Base-by-base conservation (phyloP, 1,140 invertebrate genomes). In the Probaryconus sp. region DNA sequence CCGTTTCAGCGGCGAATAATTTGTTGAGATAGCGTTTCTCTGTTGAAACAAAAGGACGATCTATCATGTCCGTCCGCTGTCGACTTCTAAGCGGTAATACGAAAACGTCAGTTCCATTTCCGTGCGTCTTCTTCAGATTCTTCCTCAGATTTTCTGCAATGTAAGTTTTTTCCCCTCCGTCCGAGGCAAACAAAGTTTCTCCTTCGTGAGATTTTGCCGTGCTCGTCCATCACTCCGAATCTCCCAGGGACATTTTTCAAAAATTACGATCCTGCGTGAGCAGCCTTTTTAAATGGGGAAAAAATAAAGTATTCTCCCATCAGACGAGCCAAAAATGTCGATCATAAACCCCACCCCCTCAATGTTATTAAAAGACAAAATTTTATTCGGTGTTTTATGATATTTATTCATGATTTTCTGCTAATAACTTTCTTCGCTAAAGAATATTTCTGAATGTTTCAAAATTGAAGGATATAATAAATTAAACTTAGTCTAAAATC, bases 51-150 rank as follows among this genome's bases (percentile, higher is more conserved):
- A 61, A 61, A 70, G 67, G 48, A 40, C 55, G 67, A 70, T 70
- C 55, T 48, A 70, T 70, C 67, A 70, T 70, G 67, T 45, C 56
- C 45, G 64, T 58, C 37, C n/a, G n/a, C n/a, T n/a, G n/a, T n/a
- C n/a, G 64, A 68, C 53, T 68, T 11, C 51, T 33, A 21, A 40
- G 7, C 48, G 47, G 47, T 48, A 53, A 70, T 61, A 63, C 56
- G 48, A 61, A 63, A 56, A 70, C 35, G 56, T 55, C 67, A 70
- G 67, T 70, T 70, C 42, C 67, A 70, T 61, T 70, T 70, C 67
- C 67, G 45, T 70, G 67, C 47, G 33, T 60, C 65, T 69, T 42
- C 48, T 70, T 63, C 42, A 55, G 56, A 61, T 70, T 55, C 67
- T 51, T 51, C 48, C 31, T 24, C 16, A 38, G 65, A 69, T 70